Evolutionary conservation across 2,888 invertebrate species (phyloP).

Genomic region (Aphrophora alni): DNA sequence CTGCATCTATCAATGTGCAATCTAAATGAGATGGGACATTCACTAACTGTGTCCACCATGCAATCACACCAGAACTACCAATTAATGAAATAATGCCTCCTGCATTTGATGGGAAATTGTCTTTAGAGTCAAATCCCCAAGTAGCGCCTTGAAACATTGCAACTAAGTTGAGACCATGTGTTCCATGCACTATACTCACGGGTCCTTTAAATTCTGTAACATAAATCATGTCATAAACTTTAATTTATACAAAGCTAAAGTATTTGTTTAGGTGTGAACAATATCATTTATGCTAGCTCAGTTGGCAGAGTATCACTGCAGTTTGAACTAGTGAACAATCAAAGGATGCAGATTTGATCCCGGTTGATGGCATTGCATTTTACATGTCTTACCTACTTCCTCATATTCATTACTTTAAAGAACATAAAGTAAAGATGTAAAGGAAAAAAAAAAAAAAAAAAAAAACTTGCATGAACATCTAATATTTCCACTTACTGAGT

Average conservation of each 20-base stretch:
- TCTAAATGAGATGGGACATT: constrained; percentile 70
- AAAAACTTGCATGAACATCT: no score
- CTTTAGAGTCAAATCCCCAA: constrained; percentile 54
- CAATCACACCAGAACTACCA: constrained; percentile 71
- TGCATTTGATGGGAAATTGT: constrained; percentile 55
- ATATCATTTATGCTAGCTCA: no score
- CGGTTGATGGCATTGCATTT: no score
- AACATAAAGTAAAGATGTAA: no score
- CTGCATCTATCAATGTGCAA: constrained; percentile 75
- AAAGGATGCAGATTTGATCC: no score
- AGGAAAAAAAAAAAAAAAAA: no score
- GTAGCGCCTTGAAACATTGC: constrained; percentile 70
- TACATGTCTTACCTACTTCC: no score
- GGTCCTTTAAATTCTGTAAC: constrained; percentile 65
- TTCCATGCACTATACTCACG: constrained; percentile 71
- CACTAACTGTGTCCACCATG: constrained; percentile 75
- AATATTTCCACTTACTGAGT: no score
- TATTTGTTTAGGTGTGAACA: not conserved
- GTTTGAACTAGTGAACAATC: no score
- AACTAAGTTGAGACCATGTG: constrained; percentile 71
- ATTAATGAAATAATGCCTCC: constrained; percentile 73
- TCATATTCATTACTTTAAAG: no score
- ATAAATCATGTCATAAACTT: not conserved
- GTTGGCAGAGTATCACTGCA: no score
- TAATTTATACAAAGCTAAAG: no score